phyloP scores from a whole-genome alignment of 2,797 vertebrate species.

The Lacerta viridis region DNA sequence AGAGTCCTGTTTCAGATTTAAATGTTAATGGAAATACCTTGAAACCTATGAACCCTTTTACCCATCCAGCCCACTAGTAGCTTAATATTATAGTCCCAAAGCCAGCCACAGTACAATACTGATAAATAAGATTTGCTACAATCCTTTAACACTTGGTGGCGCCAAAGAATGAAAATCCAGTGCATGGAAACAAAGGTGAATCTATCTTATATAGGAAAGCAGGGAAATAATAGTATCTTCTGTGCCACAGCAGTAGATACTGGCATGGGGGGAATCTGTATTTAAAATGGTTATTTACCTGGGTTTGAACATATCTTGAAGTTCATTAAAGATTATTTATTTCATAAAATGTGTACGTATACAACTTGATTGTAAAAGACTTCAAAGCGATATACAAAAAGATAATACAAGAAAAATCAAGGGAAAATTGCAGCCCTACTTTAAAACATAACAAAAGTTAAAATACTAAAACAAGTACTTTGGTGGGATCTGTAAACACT shows the following conservation, averaged over 20 bases:
- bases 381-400: neutral
- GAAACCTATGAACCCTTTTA: neutral
- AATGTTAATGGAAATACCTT: neutral
- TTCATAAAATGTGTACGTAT: too few species aligned
- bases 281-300: neutral
- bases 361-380: neutral
- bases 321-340: neutral
- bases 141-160: constrained; percentile 72
- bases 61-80: neutral
- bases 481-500: neutral
- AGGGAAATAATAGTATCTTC: neutral
- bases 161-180: constrained; percentile 57
- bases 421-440: too few species aligned
- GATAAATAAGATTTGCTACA: neutral
- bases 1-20: neutral
- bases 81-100: neutral
- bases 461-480: too few species aligned
- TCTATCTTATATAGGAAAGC: neutral
- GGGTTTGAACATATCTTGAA: neutral
- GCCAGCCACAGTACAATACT: neutral
- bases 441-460: too few species aligned
- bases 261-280: neutral
- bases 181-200: neutral
- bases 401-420: neutral
- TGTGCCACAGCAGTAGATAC: neutral